Evolutionary conservation across 1,140 invertebrate genomes (phyloP), one percentile per base, ranked within the genome.

Genomic region (Ceratitis capitata): DNA sequence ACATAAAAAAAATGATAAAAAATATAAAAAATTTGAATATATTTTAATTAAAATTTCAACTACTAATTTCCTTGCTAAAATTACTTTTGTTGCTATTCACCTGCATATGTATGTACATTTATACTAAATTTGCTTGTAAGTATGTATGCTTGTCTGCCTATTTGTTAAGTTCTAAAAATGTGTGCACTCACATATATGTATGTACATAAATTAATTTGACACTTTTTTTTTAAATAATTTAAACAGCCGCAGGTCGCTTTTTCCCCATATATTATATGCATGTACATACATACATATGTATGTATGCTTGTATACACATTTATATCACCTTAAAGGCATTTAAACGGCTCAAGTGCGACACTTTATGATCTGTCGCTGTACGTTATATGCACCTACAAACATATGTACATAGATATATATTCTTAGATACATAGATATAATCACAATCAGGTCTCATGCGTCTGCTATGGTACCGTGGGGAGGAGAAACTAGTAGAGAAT

Each of bases 271-370:
- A 16, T n/a, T n/a, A n/a, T 16, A 35, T 64, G 9, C n/a, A 78
- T 47, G 26, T 45, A 26, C 69, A 45, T 45, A 78, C 3, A 69
- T 19, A n/a, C 16, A 69, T 42, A 32, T 4, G 14, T 19, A 56
- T 56, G 51, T 56, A 56, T 14, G n/a, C 0, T 53, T 19, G 56
- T 29, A 61, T 61, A 26, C 26, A 26, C n/a, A 14, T 69, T 69
- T 69, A 19, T 69, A 69, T 32, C 61, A 69, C 61, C 61, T 35
- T 69, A 69, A 69, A 69, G 61, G 69, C 69, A 78, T 78, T 78
- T 78, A 78, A 69, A 78, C 39, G 69, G 39, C 39, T 78, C 39
- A 78, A n/a, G n/a, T 78, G 69, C n/a, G 39, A 45, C 14, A 35
- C 39, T 78, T 78, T 78, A 78, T 78, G 39, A 23, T n/a, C 12